phyloP scores from a whole-genome alignment of 2,113 vertebrate genomes.

The Pseudorhombus dupliciocellatus region DNA sequence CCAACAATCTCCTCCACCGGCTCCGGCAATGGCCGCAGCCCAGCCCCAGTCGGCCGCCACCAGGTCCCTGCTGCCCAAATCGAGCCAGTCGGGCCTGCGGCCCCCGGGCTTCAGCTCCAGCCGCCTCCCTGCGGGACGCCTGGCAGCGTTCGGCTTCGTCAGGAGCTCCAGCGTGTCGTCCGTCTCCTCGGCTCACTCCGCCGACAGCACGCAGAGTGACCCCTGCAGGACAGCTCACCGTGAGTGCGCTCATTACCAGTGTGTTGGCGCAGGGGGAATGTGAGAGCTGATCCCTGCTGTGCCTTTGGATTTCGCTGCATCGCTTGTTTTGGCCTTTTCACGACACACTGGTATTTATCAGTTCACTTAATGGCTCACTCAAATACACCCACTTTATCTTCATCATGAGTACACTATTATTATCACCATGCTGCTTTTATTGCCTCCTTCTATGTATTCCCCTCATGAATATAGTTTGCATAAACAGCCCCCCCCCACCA shows the following conservation, averaged over 20 bases:
- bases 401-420: slow-evolving; percentile 3
- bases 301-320: neutral
- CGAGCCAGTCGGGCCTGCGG: slow-evolving; percentile 88
- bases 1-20: slow-evolving; percentile 10
- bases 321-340: neutral
- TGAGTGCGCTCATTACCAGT: slow-evolving; percentile 79
- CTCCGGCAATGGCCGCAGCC: slow-evolving; percentile 64
- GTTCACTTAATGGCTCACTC: too few species aligned
- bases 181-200: slow-evolving; percentile 89
- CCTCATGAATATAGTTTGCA: slow-evolving; percentile 58
- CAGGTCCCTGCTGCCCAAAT: slow-evolving; percentile 89
- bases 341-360: neutral
- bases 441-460: slow-evolving; percentile 28
- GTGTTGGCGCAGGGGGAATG: neutral
- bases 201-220: slow-evolving; percentile 86
- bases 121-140: slow-evolving; percentile 86
- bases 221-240: slow-evolving; percentile 84
- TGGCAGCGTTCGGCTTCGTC: slow-evolving; percentile 92
- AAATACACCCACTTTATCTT: neutral
- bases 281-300: neutral
- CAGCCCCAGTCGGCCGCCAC: slow-evolving; percentile 74
- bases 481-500: slow-evolving; percentile 59
- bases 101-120: slow-evolving; percentile 91
- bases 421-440: slow-evolving; percentile 8
- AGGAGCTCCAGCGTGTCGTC: slow-evolving; percentile 94